These are phyloP conservation scores for Myiotriccus ornatus DNA, from an alignment of 2,797 vertebrate genomes.

Conservation along the genomic window DNA sequence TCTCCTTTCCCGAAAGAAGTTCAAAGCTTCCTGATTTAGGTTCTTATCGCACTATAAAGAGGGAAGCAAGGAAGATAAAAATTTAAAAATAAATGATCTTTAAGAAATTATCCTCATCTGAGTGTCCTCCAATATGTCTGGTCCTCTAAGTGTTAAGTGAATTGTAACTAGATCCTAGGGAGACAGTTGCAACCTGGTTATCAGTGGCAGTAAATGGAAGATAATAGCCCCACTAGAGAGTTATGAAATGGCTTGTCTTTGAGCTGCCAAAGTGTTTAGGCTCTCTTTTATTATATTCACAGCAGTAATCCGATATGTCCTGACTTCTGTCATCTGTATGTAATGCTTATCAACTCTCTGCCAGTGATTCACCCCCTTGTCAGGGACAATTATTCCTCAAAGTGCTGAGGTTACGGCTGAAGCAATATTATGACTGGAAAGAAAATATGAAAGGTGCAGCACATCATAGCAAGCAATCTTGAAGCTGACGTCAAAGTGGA, in stretches of 20 bases:
- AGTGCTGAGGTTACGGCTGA: slow-evolving; percentile 85
- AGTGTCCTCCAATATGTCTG: slow-evolving; percentile 60
- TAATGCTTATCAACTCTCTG: slow-evolving; percentile 97
- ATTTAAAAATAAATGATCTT: slow-evolving; percentile 72
- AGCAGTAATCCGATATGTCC: slow-evolving; percentile 99
- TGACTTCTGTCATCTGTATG: slow-evolving; percentile 98
- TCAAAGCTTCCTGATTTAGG: slow-evolving; percentile 56
- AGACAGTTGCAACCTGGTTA: slow-evolving; percentile 85
- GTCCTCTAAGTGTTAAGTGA: slow-evolving; percentile 81
- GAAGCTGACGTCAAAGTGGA: slow-evolving; percentile 72
- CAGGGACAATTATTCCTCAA: slow-evolving; percentile 95
- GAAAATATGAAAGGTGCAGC: slow-evolving; percentile 74
- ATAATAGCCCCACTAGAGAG: slow-evolving; percentile 87
- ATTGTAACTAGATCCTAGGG: slow-evolving; percentile 77
- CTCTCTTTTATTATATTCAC: slow-evolving; percentile 98
- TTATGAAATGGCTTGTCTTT: slow-evolving; percentile 89
- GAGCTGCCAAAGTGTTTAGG: slow-evolving; percentile 92
- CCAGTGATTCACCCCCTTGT: slow-evolving; percentile 98
- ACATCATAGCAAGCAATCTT: slow-evolving; percentile 68
- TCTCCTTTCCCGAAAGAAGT: slow-evolving; percentile 59
- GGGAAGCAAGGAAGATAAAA: slow-evolving; percentile 69
- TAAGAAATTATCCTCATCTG: slow-evolving; percentile 46
- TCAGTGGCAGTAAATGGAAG: slow-evolving; percentile 89
- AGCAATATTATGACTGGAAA: slow-evolving; percentile 81
- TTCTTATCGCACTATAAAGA: slow-evolving; percentile 57